A percentile compares a stretch with the other conserved stretches of the same genome.
Conservation (phyloP, 2,113 vertebrate genomes). For the Ictalurus furcatus region DNA sequence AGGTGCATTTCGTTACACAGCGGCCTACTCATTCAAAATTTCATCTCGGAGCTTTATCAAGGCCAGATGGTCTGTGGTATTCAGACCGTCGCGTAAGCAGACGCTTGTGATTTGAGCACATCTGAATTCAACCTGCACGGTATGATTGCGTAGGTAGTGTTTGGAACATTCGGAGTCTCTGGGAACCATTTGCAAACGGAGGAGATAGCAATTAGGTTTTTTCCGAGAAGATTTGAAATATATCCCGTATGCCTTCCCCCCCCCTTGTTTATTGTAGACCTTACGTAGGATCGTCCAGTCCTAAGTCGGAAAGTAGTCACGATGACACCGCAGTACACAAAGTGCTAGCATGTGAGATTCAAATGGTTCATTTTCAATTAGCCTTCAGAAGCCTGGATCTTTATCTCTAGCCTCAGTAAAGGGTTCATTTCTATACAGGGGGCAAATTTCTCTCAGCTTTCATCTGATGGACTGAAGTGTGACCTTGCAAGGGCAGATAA, state of each 20-base stretch:
- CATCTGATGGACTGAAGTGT: constrained; percentile 28
- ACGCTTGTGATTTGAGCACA: neutral
- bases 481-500: constrained; percentile 26
- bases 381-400: constrained; percentile 5
- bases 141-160: constrained; percentile 10
- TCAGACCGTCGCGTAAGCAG: neutral
- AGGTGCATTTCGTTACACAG: constrained; percentile 28
- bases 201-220: neutral
- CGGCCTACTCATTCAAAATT: constrained; percentile 37
- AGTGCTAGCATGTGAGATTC: neutral
- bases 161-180: constrained; percentile 7
- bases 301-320: neutral
- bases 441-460: constrained; percentile 33
- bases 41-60: constrained; percentile 25
- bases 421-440: constrained; percentile 18
- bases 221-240: neutral
- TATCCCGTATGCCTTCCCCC: neutral
- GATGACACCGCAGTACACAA: neutral
- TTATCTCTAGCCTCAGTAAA: constrained; percentile 25
- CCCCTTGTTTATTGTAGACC: neutral
- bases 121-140: constrained; percentile 8
- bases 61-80: constrained; percentile 38
- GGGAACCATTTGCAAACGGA: neutral
- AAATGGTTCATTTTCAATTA: neutral
- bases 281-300: neutral